Evolutionary conservation across 2,888 invertebrate species (phyloP).

Genomic region (Opisthograptis luteolata): DNA sequence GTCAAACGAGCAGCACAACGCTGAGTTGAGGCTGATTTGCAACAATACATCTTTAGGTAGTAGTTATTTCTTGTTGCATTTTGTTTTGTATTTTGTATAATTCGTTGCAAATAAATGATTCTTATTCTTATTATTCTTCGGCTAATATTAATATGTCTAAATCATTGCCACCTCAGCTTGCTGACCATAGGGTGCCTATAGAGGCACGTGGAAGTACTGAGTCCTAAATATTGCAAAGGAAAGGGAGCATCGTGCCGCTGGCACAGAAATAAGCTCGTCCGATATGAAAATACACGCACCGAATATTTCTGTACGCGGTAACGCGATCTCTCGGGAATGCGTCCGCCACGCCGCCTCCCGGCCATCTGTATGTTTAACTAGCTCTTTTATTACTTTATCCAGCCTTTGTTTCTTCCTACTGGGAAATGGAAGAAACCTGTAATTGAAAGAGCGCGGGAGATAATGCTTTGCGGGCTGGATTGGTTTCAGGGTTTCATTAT

Average conservation of each 20-base stretch:
- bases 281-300: constrained; percentile 9
- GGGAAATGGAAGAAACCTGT: not conserved
- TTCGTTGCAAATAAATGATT: no score
- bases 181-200: no score
- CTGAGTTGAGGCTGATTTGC: no score
- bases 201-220: not conserved
- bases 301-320: constrained; percentile 7
- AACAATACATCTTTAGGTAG: no score
- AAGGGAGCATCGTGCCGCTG: constrained; percentile 2
- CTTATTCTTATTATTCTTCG: no score
- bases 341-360: not conserved
- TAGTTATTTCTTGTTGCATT: no score
- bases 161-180: no score
- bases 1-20: no score
- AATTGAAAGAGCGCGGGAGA: not conserved
- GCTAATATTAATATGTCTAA: no score
- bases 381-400: constrained; percentile 4
- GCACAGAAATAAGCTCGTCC: constrained; percentile 6
- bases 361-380: constrained; percentile 3
- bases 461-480: not conserved
- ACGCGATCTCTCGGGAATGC: constrained; percentile 11
- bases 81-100: no score
- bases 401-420: not conserved
- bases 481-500: no score
- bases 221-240: not conserved